Percentiles rank a stretch among this genome's conserved stretches.
Evolutionary conservation across 2,888 invertebrate genomes (phyloP).

Genomic region (Platycnemis pennipes): DNA sequence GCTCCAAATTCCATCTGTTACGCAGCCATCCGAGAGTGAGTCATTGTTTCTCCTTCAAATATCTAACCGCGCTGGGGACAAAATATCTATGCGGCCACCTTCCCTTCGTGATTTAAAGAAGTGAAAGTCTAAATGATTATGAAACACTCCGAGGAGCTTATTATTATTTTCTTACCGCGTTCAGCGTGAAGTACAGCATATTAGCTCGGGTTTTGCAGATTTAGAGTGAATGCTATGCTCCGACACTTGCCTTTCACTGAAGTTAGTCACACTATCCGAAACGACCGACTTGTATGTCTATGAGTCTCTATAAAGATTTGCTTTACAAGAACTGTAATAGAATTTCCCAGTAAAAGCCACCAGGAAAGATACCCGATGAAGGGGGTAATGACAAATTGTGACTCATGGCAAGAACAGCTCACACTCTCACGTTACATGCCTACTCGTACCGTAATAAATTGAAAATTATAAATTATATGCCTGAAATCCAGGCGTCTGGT

Average conservation of each 20-base stretch:
- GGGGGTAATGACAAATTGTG: not conserved
- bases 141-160: slow-evolving; percentile 24
- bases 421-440: not conserved
- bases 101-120: slow-evolving; percentile 19
- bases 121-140: slow-evolving; percentile 31
- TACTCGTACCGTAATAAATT: not conserved
- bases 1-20: not conserved
- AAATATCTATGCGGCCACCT: not conserved
- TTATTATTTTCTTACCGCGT: slow-evolving; percentile 55
- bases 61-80: not conserved
- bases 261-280: not conserved
- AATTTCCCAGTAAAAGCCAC: not conserved
- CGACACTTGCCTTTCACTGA: slow-evolving; percentile 20
- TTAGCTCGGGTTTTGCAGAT: not conserved
- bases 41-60: slow-evolving; percentile 1
- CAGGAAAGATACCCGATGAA: not conserved
- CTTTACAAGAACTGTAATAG: not conserved
- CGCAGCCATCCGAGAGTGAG: not conserved
- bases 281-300: not conserved
- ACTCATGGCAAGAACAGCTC: not conserved
- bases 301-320: not conserved
- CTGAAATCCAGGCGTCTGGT: too few species aligned
- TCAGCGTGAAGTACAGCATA: not conserved
- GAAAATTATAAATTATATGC: too few species aligned
- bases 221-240: not conserved